Evolutionary conservation across 2,113 vertebrate genomes (phyloP).

Genomic region (Chionodraco myersi): DNA sequence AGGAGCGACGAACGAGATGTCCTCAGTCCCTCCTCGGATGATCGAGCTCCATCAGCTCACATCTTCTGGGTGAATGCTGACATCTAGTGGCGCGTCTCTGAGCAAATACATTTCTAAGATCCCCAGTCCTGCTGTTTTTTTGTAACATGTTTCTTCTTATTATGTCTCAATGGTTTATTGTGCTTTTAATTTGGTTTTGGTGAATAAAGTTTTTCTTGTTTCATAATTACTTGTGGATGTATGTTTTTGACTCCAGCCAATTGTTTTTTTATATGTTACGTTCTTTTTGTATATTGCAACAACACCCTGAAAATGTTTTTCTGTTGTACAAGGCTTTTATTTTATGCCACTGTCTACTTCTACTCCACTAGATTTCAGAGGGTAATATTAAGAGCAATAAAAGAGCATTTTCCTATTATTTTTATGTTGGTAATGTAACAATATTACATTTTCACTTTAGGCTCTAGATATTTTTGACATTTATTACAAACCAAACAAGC

Average conservation of each 20-base stretch:
- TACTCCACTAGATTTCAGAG: no score
- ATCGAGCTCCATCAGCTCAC: conserved; percentile 48
- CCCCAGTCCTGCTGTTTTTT: neutral
- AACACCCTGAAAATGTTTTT: neutral
- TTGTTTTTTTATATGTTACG: neutral
- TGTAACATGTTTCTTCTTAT: rapidly evolving
- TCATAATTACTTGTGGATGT: neutral
- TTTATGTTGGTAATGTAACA: no score
- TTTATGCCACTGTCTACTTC: no score
- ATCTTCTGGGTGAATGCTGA: conserved; percentile 54
- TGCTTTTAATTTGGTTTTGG: neutral
- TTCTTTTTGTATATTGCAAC: neutral
- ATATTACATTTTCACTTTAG: no score
- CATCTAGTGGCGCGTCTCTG: conserved; percentile 64
- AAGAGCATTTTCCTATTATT: no score
- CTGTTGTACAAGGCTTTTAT: neutral
- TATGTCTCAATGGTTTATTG: neutral
- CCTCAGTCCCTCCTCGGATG: conserved; percentile 83
- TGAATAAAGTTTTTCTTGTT: conserved; percentile 50
- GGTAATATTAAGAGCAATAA: no score
- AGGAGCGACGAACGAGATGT: conserved; percentile 75
- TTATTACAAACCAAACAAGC: no score
- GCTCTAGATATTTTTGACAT: no score
- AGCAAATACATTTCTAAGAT: neutral
- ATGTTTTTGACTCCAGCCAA: neutral